Percentiles rank a stretch among this genome's conserved stretches.
Evolutionary conservation across 2,888 invertebrate genomes (phyloP).

Genomic region (Aelia acuminata): DNA sequence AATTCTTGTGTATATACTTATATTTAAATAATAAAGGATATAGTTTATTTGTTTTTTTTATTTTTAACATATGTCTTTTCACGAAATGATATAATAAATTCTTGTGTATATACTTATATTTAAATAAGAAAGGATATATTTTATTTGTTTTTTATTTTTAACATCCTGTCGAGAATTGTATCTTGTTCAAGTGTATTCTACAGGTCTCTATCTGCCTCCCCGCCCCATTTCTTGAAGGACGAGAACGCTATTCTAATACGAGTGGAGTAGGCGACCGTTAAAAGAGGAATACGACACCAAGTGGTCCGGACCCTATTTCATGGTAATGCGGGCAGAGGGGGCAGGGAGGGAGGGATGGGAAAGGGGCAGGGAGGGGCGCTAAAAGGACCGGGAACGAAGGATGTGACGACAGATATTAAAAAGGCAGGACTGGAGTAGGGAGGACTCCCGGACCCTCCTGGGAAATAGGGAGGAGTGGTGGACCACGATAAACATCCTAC

Average conservation of each 20-base stretch:
- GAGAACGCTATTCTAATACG: background rate
- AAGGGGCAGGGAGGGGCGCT: background rate
- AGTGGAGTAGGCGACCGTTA: background rate
- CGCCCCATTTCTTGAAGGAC: background rate
- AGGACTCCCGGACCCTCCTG: slow-evolving; percentile 14
- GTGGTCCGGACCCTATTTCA: background rate
- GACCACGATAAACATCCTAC: background rate
- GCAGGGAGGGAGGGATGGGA: no score
- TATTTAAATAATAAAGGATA: no score
- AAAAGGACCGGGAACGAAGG: background rate
- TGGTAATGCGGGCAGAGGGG: background rate
- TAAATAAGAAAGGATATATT: no score
- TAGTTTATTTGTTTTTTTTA: no score
- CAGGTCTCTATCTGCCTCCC: no score
- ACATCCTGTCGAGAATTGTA: no score
- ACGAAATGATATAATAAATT: no score
- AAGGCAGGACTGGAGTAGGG: background rate
- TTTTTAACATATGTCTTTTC: no score
- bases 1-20: no score
- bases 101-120: no score
- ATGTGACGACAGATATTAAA: slow-evolving; percentile 46
- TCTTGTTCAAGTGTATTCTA: background rate
- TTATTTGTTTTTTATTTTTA: no score
- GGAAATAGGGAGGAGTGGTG: slow-evolving; percentile 47
- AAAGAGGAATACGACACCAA: slow-evolving; percentile 11